Base-by-base conservation (phyloP, 2,888 invertebrate genomes). In the Papilio protenor region DNA sequence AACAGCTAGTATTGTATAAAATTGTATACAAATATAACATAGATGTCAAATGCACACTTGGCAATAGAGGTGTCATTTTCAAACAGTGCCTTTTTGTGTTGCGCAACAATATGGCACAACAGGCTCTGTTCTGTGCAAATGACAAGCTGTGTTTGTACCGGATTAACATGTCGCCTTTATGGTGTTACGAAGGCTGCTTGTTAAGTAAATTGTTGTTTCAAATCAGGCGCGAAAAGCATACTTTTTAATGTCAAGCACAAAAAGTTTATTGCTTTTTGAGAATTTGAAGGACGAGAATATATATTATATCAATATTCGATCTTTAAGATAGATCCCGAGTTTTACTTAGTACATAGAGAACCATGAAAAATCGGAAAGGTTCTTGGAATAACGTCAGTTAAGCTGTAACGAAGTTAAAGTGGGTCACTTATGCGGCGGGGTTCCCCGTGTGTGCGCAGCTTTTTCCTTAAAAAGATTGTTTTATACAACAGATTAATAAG, bases 21-120 rank as follows among this genome's bases (percentile, higher is more conserved):
- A 45, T 27, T 55, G 55, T 16, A 45, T 21, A 71, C 23, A 70
- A 71, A 71, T 23, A 8, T 8, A 40, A 40, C 40, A 40, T 40
- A 40, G 40, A 71, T 76, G 16, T 71, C 61, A 47, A 59, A 64
- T 45, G 18, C 21, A 16, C 45, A 33, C 27, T 45, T 77, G 57
- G 33, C 47, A 18, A 57, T 27, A 57, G 14, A 59, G 33, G 69
- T 77, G 73, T 21, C 11, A 70, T 77, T 69, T 72, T 12, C 33
- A 52, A 73, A 73, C 69, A 73, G 69, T 21, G 73, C 66, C 77
- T 73, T 69, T 57, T 77, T 73, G 69, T 69, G 11, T 69, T 77
- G 49, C 57, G 69, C 73, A 69, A 74, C 49, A n/a, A 18, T 47
- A 69, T 14, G 16, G 21, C 57, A 59, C 12, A 59, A 59, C 57